These are phyloP conservation scores for Coreius guichenoti DNA, from an alignment of 2,797 vertebrate genomes.

Conservation along the genomic window DNA sequence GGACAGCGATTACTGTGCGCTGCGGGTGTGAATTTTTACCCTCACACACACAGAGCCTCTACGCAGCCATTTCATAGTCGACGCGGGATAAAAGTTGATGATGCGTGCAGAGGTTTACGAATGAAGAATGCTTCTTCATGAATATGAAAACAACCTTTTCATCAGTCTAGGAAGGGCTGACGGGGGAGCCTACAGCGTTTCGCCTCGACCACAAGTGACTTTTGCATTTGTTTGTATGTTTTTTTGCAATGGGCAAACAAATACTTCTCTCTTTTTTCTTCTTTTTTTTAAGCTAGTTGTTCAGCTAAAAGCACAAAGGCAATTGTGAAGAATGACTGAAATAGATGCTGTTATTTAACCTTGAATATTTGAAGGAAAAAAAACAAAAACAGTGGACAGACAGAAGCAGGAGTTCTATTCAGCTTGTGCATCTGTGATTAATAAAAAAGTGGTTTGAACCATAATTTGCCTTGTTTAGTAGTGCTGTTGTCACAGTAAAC, in stretches of 20 bases:
- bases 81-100: conserved; percentile 62
- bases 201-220: conserved; percentile 72
- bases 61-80: conserved; percentile 64
- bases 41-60: conserved; percentile 47
- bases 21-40: conserved; percentile 43
- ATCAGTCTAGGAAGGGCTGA: conserved; percentile 63
- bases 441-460: conserved; percentile 36
- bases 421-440: conserved; percentile 29
- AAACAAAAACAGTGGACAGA: neutral
- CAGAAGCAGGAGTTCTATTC: neutral
- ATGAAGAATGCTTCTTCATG: conserved; percentile 63
- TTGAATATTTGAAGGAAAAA: neutral
- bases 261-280: conserved; percentile 67
- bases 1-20: conserved; percentile 54
- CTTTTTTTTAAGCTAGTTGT: neutral
- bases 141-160: conserved; percentile 66
- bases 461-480: conserved; percentile 41
- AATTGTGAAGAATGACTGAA: conserved; percentile 37
- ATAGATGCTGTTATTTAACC: conserved; percentile 36
- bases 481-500: conserved; percentile 9
- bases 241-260: conserved; percentile 68
- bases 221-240: conserved; percentile 77
- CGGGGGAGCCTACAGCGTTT: conserved; percentile 50
- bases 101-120: conserved; percentile 62
- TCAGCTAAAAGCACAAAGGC: neutral